Base-by-base conservation (phyloP, 2,797 vertebrate genomes). In the Enteromius mattozi region DNA sequence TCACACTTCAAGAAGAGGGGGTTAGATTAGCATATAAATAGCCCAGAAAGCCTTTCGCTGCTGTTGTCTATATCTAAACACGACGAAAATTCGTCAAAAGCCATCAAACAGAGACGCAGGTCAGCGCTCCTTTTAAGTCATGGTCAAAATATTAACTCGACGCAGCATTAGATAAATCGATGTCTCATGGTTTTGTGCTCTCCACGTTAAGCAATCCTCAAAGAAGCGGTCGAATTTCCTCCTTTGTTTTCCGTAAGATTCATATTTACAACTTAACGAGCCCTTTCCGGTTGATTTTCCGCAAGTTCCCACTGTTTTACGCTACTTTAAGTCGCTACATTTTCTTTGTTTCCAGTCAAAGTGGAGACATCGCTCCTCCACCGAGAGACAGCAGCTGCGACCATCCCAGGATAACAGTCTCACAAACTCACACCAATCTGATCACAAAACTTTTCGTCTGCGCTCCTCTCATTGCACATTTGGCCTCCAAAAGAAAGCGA, bases 321-420 rank as follows among this genome's bases (percentile, higher is more conserved):
- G 14, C 61, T 17, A 33, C 61, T 65, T 65, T 65, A 65, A 65
- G 27, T 65, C 61, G 61, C 14, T 33, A 65, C 77, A 77, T 84
- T 88, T 84, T 89, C 89, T 93, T 94, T 93, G 93, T 94, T 92
- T 88, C 40, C 17, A 83, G 86, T 91, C 88, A 91, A 51, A 84
- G 56, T 87, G 86, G 45, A 35, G 45, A 37, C 82, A 80, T 72
- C 86, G 86, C 89, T 78, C 87, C 54, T 89, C 87, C 89, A 78
- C 86, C 19, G 30, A 84, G 76, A 91, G 88, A 90, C 10, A 35
- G n/a, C 90, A 87, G 89, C 89, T 89, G 86, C 81, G 82, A 87
- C 88, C 88, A 90, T 90, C 88, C 89, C 88, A 56, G 84, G 79
- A 87, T 78, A 85, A 85, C 82, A 82, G 78, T 74, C 78, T 33